These are phyloP conservation scores for Pteronura brasiliensis DNA, from an alignment of 2,113 vertebrate species.

Conservation along the genomic window DNA sequence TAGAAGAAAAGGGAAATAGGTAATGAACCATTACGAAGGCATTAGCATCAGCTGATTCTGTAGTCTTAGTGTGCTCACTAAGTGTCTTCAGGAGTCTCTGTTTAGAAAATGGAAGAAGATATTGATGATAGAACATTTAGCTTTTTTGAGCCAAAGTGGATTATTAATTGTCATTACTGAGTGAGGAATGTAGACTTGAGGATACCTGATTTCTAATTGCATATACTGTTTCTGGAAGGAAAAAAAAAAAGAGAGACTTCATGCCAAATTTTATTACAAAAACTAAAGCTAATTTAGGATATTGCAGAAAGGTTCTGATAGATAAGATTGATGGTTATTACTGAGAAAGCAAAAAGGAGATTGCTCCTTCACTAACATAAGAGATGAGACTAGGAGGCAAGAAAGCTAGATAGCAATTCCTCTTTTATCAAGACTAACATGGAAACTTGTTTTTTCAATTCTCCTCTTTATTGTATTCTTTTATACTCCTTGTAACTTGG, in stretches of 20 bases:
- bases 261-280: conserved; percentile 34
- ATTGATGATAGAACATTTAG: conserved; percentile 4
- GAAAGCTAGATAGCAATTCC: not conserved
- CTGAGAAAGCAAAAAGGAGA: not conserved
- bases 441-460: not conserved
- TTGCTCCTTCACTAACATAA: not conserved
- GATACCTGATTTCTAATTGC: not conserved
- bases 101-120: conserved; percentile 36
- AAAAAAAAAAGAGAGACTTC: not conserved
- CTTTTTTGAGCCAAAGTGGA: not conserved
- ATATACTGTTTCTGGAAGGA: not conserved
- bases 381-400: not conserved
- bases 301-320: conserved; percentile 34
- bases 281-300: conserved; percentile 48
- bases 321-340: conserved; percentile 3
- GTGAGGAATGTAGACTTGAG: not conserved
- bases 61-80: not conserved
- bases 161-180: conserved; percentile 45
- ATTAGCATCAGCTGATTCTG: not conserved
- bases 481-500: not conserved
- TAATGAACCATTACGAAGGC: not conserved
- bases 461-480: not conserved
- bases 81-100: conserved; percentile 11
- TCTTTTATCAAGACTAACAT: not conserved
- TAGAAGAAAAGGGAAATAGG: not conserved